These are phyloP conservation scores for Avahi laniger DNA, from an alignment of 2,797 vertebrate genomes.

Conservation along the genomic window DNA sequence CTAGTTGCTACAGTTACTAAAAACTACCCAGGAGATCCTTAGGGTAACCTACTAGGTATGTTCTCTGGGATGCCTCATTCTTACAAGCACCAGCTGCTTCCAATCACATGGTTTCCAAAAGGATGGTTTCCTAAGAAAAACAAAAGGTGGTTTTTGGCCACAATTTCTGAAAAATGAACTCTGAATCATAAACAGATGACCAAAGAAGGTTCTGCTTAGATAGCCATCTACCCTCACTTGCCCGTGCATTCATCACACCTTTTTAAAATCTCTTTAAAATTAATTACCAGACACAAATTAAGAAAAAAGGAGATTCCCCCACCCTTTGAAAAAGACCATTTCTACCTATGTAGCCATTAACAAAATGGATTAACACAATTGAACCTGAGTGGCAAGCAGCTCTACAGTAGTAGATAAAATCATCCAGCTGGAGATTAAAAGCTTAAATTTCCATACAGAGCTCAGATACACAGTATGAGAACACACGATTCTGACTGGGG, in stretches of 20 bases:
- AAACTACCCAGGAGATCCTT: not conserved
- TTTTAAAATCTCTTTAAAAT: not conserved
- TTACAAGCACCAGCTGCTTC: not conserved
- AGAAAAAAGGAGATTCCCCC: not conserved
- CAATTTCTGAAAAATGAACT: slow-evolving; percentile 41
- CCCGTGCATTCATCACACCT: not conserved
- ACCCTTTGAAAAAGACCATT: not conserved
- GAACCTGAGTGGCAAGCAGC: not conserved
- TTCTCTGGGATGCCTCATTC: not conserved
- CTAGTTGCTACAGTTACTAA: not conserved
- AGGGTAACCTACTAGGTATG: not conserved
- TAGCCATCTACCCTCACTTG: not conserved
- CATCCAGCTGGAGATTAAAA: not conserved
- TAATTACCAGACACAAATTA: not conserved
- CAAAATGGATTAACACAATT: not conserved
- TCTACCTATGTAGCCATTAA: not conserved
- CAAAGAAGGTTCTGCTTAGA: slow-evolving; percentile 27
- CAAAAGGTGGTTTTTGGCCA: not conserved
- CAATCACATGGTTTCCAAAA: not conserved
- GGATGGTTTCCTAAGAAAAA: not conserved
- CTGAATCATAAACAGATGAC: not conserved
- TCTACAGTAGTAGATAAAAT: not conserved
- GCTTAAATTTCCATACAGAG: not conserved
- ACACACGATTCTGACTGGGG: not conserved
- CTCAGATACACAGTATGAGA: not conserved